Evolutionary conservation across 92 coral and sea anemone genomes (phyloP).

Genomic region (Chrysogorgia sp.): DNA sequence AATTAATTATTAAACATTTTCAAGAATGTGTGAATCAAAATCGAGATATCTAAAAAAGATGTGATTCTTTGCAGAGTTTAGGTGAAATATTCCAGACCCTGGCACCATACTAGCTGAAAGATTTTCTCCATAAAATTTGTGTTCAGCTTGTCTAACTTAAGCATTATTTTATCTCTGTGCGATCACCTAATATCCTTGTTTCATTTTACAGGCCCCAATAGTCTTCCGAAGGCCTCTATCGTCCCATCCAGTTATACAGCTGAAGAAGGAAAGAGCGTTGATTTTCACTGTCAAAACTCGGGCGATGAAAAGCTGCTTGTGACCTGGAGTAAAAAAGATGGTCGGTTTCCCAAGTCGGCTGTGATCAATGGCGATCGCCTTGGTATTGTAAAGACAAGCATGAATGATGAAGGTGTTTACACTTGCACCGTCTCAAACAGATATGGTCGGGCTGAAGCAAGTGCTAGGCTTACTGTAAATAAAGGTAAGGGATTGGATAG

Average conservation of each 20-base stretch:
- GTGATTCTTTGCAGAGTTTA: too few relatives aligned
- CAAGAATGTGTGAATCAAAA: too few relatives aligned
- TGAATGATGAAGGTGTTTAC: conserved; percentile 76
- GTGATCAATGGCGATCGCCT: conserved; percentile 65
- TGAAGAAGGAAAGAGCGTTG: conserved; percentile 77
- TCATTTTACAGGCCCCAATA: conserved; percentile 92
- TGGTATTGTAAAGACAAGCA: conserved; percentile 61
- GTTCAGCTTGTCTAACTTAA: background rate
- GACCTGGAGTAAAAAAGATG: conserved; percentile 77
- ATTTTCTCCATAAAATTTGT: background rate
- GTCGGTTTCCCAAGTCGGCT: conserved; percentile 66
- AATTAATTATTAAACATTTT: too few relatives aligned
- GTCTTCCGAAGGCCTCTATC: conserved; percentile 70
- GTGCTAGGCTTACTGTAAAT: conserved; percentile 68
- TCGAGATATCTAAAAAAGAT: too few relatives aligned
- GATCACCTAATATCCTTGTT: background rate
- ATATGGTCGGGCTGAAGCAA: conserved; percentile 70
- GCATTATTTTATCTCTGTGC: background rate
- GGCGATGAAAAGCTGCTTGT: conserved; percentile 80
- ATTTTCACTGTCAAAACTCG: conserved; percentile 70
- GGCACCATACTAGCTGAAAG: too few relatives aligned
- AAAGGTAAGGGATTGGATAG: conserved; percentile 78
- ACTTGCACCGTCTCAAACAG: conserved; percentile 85
- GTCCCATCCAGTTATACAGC: conserved; percentile 67
- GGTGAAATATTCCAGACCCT: too few relatives aligned